Base-by-base conservation (phyloP, 53 echinoderm and acorn worm genomes). In the Antedon mediterranea region DNA sequence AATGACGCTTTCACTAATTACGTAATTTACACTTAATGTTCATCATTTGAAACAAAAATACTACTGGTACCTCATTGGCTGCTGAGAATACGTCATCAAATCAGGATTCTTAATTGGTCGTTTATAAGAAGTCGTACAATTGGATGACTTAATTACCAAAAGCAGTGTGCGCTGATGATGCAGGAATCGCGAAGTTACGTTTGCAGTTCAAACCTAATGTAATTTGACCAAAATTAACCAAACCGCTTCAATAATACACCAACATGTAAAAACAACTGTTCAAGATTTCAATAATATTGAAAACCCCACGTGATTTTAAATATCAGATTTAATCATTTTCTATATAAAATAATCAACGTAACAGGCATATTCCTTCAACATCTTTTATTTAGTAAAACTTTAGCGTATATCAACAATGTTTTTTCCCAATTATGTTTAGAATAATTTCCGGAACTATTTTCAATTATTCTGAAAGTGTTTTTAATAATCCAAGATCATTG, bases 401-500 rank as follows among this genome's bases (percentile, higher is more conserved):
- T 11, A 37, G 11, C 37, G 37, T 37, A 11, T 37, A 6, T 37
- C 37, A 37, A 57, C 2, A 13, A 57, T 18, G 23, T 57, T 13
- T 18, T 57, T 26, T 57, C 57, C 23, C 2, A 57, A 57, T 57
- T 57, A 57, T 57, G 23, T 23, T 18, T 3, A 57, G 2, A 57
- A 11, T 57, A 57, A 57, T 57, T 57, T 57, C 57, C 57, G 57
- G 57, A 57, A 57, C 5, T 1, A 57, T 57, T 57, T 57, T 57
- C 57, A 57, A 57, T 57, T 57, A 57, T 57, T 57, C 57, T 57
- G 57, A 57, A 57, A 57, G 57, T 57, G 57, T 57, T 57, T 57
- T 57, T 26, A 57, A 57, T 57, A 13, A 57, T 57, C 23, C 9
- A 18, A 15, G 57, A 57, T 57, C 57, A 18, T 8, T 57, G n/a